Base-by-base conservation (phyloP, 2,888 invertebrate species). In the Notodonta dromedarius region DNA sequence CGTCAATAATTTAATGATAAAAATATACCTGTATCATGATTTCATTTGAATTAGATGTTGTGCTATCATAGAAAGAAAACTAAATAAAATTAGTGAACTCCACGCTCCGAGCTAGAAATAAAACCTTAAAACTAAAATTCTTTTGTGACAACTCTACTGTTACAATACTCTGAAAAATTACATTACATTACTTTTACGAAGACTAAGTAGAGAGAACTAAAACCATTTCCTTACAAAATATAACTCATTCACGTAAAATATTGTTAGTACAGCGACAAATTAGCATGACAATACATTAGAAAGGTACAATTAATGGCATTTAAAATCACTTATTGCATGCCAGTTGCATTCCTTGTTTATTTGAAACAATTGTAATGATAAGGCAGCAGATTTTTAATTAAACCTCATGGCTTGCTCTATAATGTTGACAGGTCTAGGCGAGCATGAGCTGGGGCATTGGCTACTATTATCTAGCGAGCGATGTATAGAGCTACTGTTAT, bases 41-140 rank as follows among this genome's bases (percentile, higher is more conserved):
- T 57, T 32, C 52, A 64, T 64, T 52, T 57, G 42, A 63, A 52
- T 50, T 60, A 32, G 35, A 53, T 46, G 42, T 69, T 56, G 53
- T 63, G 63, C 57, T 64, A 58, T 60, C 57, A 57, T 54, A 58
- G 63, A 62, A 67, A 65, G 63, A 62, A 39, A 59, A 61, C 59
- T 58, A 65, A 73, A 63, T 65, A 62, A 70, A 70, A 67, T 58
- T 64, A 68, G 51, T 65, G 66, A 55, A 14, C 56, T 65, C 59
- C 58, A 79, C 84, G 80, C 83, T 83, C 74, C 72, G 63, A 83
- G 81, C 82, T 80, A 78, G 73, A 65, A 56, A 72, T 70, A 72
- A 73, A 80, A 78, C 76, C 74, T 85, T 87, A 88, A 74, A 84
- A 80, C 80, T 86, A 86, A 80, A 85, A 52, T 46, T 80, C 76